Evolutionary conservation across 2,113 vertebrate species (phyloP).

Genomic region (Periophthalmodon schlosseri): DNA sequence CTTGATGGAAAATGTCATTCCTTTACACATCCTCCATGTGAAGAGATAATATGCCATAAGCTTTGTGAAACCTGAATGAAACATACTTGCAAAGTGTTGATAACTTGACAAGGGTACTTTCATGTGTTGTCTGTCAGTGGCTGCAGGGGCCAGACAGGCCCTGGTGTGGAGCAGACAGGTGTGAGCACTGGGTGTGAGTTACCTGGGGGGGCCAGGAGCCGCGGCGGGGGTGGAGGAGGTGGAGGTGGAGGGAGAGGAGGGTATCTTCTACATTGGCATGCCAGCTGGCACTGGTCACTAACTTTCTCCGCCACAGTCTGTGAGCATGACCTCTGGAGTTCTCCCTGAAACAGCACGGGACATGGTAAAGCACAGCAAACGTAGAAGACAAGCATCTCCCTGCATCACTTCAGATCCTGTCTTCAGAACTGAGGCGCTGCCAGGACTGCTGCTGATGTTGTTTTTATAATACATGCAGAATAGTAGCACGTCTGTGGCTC

Average conservation of each 20-base stretch:
- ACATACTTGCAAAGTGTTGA: neutral
- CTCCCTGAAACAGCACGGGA: constrained; percentile 72
- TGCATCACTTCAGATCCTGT: constrained; percentile 44
- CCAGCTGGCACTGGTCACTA: constrained; percentile 87
- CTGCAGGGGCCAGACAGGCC: constrained; percentile 25
- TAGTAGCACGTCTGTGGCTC: constrained; percentile 69
- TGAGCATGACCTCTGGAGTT: constrained; percentile 93
- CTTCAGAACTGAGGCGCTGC: constrained; percentile 54
- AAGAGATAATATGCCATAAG: neutral
- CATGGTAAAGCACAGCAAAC: constrained; percentile 46
- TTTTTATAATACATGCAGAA: constrained; percentile 64
- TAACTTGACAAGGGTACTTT: neutral
- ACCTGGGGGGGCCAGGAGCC: constrained; percentile 84
- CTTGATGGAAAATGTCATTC: neutral
- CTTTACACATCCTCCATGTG: neutral
- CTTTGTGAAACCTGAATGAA: neutral
- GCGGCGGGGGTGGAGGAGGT: constrained; percentile 89
- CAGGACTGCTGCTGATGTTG: constrained; percentile 37
- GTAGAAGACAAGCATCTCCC: constrained; percentile 56
- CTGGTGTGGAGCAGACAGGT: constrained; percentile 34
- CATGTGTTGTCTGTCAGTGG: neutral
- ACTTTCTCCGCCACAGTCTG: constrained; percentile 82
- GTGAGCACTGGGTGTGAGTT: constrained; percentile 52
- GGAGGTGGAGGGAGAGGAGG: constrained; percentile 89
- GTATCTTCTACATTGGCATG: constrained; percentile 91